Base-by-base conservation (phyloP, 2,888 invertebrate genomes). In the Brachypterus glaber region DNA sequence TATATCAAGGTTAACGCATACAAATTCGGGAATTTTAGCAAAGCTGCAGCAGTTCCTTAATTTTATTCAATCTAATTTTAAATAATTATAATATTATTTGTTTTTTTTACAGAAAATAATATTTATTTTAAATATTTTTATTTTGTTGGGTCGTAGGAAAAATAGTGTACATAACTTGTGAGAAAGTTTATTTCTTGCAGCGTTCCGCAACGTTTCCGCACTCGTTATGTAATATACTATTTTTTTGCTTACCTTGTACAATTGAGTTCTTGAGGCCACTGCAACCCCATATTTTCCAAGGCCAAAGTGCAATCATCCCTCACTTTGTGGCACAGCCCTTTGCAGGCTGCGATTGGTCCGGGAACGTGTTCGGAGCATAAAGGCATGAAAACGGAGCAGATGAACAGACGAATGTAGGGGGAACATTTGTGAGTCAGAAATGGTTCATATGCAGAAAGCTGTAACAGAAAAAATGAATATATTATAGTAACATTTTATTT, bases 321-420 rank as follows among this genome's bases (percentile, higher is more conserved):
- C 4, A 84, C 84, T 52, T 80, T 77, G 57, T 86, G 79, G 65
- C 92, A 92, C 48, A 92, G 80, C 15, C 83, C 81, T 43, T 85
- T 74, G 66, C 92, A 92, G 7, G 88, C 83, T 41, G 85, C 84
- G 44, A 92, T 86, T 26, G 87, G 82, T 52, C 82, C 82, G 16
- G 82, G 78, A 46, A 87, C 83, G 63, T 88, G 82, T 57, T 85
- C 84, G 17, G 89, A 87, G 66, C 92, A 93, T 63, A 93, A 82
- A 24, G 92, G 92, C 7, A 87, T 85, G 64, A 87, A 87, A 35
- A 91, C 82, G 11, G 90, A 86, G 69, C 92, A 93, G 43, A 93
- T 75, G 58, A 92, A 82, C 64, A 92, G 85, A 49, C 84, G 76
- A 27, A 88, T 76, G 57, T 87, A 82, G 39, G 75, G 70, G 3